Evolutionary conservation across 2,797 vertebrate species (phyloP).

Genomic region (Molossus alvarezi): DNA sequence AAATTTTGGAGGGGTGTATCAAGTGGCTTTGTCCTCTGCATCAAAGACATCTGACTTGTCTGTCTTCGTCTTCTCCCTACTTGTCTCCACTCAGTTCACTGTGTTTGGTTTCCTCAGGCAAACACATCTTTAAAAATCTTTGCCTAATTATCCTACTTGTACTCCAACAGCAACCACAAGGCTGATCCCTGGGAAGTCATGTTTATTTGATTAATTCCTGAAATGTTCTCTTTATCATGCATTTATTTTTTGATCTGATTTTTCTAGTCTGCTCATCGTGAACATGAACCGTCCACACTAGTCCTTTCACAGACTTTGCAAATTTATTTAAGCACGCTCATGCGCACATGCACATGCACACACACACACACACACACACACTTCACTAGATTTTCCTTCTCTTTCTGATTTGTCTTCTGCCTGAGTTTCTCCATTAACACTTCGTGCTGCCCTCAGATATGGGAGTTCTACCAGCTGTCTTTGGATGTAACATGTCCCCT

Average conservation of each 20-base stretch:
- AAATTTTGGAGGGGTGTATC: background rate
- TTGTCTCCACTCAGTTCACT: background rate
- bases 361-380: background rate
- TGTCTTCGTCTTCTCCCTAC: background rate
- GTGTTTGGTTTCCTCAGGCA: background rate
- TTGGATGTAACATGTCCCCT: background rate
- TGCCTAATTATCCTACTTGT: constrained; percentile 1
- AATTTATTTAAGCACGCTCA: background rate
- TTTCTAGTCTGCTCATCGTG: background rate
- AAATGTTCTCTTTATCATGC: background rate
- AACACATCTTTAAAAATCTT: constrained; percentile 2
- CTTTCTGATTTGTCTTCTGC: background rate
- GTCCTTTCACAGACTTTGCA: background rate
- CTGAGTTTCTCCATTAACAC: background rate
- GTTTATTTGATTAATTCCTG: constrained; percentile 9
- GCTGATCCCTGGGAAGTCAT: background rate
- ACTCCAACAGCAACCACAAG: background rate
- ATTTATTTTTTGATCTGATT: background rate
- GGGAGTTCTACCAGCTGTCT: background rate
- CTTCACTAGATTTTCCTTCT: background rate
- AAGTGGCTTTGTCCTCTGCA: background rate
- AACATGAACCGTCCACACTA: background rate
- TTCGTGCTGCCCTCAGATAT: background rate
- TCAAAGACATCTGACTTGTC: background rate
- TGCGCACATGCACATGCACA: background rate